Conservation (phyloP, 1,140 invertebrate genomes). For the Macrocentrus cingulum region DNA sequence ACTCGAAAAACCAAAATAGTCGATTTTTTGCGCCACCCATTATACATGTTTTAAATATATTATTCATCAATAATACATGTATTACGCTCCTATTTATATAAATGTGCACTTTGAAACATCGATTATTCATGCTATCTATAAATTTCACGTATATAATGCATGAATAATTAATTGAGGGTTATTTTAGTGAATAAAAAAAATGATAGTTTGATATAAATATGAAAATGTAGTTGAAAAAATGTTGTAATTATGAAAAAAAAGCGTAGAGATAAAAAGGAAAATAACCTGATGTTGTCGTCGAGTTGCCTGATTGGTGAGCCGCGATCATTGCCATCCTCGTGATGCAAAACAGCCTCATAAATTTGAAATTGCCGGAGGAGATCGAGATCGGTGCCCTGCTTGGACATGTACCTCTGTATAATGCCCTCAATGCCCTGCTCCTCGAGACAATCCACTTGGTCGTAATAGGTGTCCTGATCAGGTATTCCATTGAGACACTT, state of each 20-base stretch:
- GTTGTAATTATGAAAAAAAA: neutral
- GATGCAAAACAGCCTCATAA: conserved; percentile 90
- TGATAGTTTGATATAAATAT: neutral
- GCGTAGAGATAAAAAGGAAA: conserved; percentile 12
- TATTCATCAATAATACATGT: too few species aligned
- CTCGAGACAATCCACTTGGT: conserved; percentile 94
- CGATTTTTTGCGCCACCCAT: too few species aligned
- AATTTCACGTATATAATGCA: too few species aligned
- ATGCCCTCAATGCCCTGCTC: conserved; percentile 94
- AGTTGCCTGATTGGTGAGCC: conserved; percentile 70
- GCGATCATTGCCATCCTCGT: conserved; percentile 82
- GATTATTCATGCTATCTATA: too few species aligned
- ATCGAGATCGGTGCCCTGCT: conserved; percentile 91
- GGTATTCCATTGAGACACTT: conserved; percentile 94
- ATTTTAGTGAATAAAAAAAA: too few species aligned
- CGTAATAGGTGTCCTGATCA: conserved; percentile 97
- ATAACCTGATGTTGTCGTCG: conserved; percentile 75
- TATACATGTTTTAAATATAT: too few species aligned
- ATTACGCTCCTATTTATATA: too few species aligned
- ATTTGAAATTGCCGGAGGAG: conserved; percentile 91
- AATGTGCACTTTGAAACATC: too few species aligned
- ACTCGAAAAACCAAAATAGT: too few species aligned
- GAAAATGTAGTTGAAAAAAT: conserved; percentile 13
- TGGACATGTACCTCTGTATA: conserved; percentile 90
- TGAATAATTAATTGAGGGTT: too few species aligned